Percentiles rank a stretch among this genome's conserved stretches.
Conservation (phyloP, 2,888 invertebrate species). For the Zonitis immaculata region DNA sequence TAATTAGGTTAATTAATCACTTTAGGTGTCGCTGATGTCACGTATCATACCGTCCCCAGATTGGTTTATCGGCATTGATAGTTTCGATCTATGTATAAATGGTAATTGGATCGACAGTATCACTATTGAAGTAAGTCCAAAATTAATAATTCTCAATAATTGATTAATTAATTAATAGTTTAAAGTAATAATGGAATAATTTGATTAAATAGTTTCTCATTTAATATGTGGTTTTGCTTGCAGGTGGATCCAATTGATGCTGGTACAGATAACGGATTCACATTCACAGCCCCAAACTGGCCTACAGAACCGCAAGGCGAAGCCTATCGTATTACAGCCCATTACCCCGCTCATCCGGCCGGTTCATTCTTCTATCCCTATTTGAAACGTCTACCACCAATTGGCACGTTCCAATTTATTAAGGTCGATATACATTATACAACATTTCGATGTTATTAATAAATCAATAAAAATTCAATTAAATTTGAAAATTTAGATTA, state of each 20-base stretch:
- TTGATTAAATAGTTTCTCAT: slow-evolving; percentile 6
- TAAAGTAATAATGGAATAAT: too few relatives aligned
- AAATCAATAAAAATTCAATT: too few relatives aligned
- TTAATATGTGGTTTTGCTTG: slow-evolving; percentile 14
- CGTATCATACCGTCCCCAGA: slow-evolving; percentile 91
- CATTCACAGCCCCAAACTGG: slow-evolving; percentile 96
- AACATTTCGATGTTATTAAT: too few relatives aligned
- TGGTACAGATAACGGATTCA: slow-evolving; percentile 92
- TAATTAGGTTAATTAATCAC: slow-evolving; percentile 17
- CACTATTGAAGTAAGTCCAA: slow-evolving; percentile 69
- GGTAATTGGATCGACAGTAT: slow-evolving; percentile 90
- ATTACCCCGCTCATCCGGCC: slow-evolving; percentile 86
- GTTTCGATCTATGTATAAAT: slow-evolving; percentile 84
- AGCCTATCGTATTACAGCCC: slow-evolving; percentile 83
- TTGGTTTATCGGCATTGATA: slow-evolving; percentile 92
- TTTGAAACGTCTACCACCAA: slow-evolving; percentile 77
- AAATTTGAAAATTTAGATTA: slow-evolving; percentile 56
- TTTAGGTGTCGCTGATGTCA: slow-evolving; percentile 82
- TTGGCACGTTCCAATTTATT: slow-evolving; percentile 86
- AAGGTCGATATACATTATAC: too few relatives aligned
- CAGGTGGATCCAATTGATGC: slow-evolving; percentile 89
- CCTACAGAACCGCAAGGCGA: slow-evolving; percentile 85
- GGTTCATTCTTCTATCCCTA: slow-evolving; percentile 93
- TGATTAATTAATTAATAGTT: too few relatives aligned
- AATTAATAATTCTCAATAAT: too few relatives aligned